phyloP scores from a whole-genome alignment of 2,797 vertebrate species.

The Scleropages formosus region DNA sequence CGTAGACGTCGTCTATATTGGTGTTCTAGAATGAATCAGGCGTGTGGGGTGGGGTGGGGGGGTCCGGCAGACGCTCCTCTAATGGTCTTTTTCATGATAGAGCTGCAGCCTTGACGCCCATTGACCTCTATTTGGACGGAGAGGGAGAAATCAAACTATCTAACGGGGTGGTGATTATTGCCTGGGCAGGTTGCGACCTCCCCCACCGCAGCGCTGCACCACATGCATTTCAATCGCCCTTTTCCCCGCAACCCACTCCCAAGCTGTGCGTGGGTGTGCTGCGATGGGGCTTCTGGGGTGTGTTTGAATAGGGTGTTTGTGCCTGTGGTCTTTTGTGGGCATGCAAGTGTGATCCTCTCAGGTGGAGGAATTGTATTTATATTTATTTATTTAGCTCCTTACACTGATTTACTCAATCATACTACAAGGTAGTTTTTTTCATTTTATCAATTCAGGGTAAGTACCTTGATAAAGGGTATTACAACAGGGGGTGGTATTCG shows the following conservation, averaged over 20 bases:
- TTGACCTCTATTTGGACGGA: conserved; percentile 68
- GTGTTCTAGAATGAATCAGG: neutral
- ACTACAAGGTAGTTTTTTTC: too few relatives aligned
- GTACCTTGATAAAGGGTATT: too few relatives aligned
- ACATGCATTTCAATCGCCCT: conserved; percentile 47
- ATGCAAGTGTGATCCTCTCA: neutral
- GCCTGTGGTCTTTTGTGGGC: conserved; percentile 6
- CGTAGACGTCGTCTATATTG: neutral
- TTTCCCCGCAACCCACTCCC: neutral
- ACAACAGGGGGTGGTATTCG: too few relatives aligned
- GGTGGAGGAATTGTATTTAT: neutral
- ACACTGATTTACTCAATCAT: too few relatives aligned
- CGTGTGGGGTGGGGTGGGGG: neutral
- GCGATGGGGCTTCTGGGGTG: neutral
- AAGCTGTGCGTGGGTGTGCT: conserved; percentile 18
- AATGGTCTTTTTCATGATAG: conserved; percentile 50
- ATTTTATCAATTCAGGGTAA: too few relatives aligned
- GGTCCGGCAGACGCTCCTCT: conserved; percentile 38
- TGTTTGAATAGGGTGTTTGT: conserved; percentile 15
- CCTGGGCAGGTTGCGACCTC: conserved; percentile 51
- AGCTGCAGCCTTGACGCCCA: conserved; percentile 39
- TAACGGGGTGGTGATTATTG: conserved; percentile 58
- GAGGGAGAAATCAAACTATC: conserved; percentile 58
- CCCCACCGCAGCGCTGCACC: conserved; percentile 50
- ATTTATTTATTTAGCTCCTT: too few relatives aligned